Conservation (phyloP, 2,113 vertebrate genomes). For the Ctenodactylus gundi region DNA sequence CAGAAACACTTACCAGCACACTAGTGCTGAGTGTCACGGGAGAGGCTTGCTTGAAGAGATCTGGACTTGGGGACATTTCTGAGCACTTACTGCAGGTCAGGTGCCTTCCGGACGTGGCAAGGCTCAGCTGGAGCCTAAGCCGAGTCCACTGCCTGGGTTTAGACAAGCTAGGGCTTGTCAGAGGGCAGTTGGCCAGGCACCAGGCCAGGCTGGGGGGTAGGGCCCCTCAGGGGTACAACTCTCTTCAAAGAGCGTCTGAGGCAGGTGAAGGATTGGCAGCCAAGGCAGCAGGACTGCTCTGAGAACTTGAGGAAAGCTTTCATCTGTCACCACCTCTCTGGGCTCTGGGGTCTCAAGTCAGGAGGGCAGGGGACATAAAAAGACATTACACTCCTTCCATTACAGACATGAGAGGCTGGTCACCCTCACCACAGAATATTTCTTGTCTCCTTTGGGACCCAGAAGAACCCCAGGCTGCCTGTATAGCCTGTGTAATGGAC, state of each 20-base stretch:
- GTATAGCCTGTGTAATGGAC: neutral
- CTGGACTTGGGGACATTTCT: neutral
- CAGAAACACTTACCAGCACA: neutral
- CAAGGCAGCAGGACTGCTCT: neutral
- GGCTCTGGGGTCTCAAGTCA: neutral
- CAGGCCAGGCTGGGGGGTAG: neutral
- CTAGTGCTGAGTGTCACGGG: neutral
- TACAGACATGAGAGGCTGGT: neutral
- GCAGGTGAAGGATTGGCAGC: neutral
- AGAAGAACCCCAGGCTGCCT: neutral
- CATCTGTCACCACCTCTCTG: neutral
- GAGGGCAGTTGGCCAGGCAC: slow-evolving; percentile 49
- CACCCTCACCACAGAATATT: neutral
- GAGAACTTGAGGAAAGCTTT: neutral
- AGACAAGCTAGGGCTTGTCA: slow-evolving; percentile 63
- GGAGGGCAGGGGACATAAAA: neutral
- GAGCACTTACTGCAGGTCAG: slow-evolving; percentile 31
- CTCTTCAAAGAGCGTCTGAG: neutral
- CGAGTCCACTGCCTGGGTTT: slow-evolving; percentile 54
- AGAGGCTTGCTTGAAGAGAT: neutral
- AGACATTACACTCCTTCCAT: neutral
- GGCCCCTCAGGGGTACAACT: neutral
- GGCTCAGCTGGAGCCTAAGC: slow-evolving; percentile 74
- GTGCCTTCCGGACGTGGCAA: slow-evolving; percentile 36
- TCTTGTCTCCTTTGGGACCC: neutral